A percentile compares a stretch with the other conserved stretches of the same genome.
Conservation (phyloP, 2,888 invertebrate genomes). For the Parapristionchus giblindavisi region DNA sequence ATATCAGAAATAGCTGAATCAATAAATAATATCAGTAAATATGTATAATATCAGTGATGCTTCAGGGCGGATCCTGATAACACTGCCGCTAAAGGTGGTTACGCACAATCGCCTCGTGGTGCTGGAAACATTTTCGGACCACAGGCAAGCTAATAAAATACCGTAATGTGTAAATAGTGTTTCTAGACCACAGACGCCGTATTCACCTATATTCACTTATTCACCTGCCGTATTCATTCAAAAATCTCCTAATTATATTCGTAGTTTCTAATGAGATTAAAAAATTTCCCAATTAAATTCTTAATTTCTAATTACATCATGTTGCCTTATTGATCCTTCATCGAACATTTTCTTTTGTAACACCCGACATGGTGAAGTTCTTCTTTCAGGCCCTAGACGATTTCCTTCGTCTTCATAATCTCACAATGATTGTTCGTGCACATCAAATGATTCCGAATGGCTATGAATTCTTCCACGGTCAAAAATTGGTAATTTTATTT, state of each 20-base stretch:
- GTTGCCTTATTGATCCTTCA: no score
- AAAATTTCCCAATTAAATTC: no score
- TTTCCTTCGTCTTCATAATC: constrained; percentile 21
- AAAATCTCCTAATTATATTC: neutral
- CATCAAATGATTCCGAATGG: constrained; percentile 38
- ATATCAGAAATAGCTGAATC: no score
- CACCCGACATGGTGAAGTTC: no score
- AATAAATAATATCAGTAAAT: no score
- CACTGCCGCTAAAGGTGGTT: neutral
- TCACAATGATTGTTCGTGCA: constrained; percentile 34
- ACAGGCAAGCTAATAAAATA: neutral
- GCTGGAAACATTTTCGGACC: constrained; percentile 32
- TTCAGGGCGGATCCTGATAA: constrained; percentile 34
- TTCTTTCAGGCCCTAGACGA: constrained; percentile 18
- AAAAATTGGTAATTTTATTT: constrained; percentile 22
- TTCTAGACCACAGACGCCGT: no score
- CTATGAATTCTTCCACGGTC: constrained; percentile 38
- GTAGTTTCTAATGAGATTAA: no score
- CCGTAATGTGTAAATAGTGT: no score
- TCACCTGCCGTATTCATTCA: neutral
- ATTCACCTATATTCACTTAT: no score
- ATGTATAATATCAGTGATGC: no score
- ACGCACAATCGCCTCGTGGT: constrained; percentile 22
- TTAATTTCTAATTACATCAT: no score
- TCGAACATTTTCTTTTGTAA: no score